phyloP scores from a whole-genome alignment of 2,113 vertebrate species.

The Brachyhypopomus occidentalis region DNA sequence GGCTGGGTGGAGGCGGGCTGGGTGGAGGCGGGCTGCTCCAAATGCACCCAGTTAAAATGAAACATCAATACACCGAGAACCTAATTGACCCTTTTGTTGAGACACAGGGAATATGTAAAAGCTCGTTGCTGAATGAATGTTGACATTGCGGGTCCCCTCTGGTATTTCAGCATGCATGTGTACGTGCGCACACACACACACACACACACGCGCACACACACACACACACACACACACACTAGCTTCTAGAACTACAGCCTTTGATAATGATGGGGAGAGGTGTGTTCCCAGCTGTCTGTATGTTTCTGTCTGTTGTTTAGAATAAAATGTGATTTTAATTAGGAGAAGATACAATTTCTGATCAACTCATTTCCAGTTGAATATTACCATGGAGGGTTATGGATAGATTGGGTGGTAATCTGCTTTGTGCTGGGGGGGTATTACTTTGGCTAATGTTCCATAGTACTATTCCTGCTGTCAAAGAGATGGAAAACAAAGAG shows the following conservation, averaged over 20 bases:
- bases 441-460: slow-evolving; percentile 18
- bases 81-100: slow-evolving; percentile 65
- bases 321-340: slow-evolving; percentile 23
- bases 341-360: neutral
- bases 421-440: slow-evolving; percentile 8
- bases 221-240: neutral
- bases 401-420: slow-evolving; percentile 5
- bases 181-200: slow-evolving; percentile 14
- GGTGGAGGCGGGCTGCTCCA: slow-evolving; percentile 61
- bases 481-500: slow-evolving; percentile 13
- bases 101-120: slow-evolving; percentile 72
- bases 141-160: slow-evolving; percentile 61
- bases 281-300: neutral
- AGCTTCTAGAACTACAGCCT: neutral
- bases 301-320: slow-evolving; percentile 10
- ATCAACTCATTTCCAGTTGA: neutral
- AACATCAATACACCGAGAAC: slow-evolving; percentile 71
- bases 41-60: slow-evolving; percentile 68
- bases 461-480: slow-evolving; percentile 3
- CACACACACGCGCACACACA: neutral
- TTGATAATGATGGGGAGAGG: neutral
- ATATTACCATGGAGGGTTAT: slow-evolving; percentile 5
- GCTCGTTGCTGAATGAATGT: slow-evolving; percentile 64
- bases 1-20: slow-evolving; percentile 59
- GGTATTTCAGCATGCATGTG: slow-evolving; percentile 39